These are phyloP conservation scores for Cryptotermes secundus DNA, from an alignment of 1,140 invertebrate species.

Conservation along the genomic window DNA sequence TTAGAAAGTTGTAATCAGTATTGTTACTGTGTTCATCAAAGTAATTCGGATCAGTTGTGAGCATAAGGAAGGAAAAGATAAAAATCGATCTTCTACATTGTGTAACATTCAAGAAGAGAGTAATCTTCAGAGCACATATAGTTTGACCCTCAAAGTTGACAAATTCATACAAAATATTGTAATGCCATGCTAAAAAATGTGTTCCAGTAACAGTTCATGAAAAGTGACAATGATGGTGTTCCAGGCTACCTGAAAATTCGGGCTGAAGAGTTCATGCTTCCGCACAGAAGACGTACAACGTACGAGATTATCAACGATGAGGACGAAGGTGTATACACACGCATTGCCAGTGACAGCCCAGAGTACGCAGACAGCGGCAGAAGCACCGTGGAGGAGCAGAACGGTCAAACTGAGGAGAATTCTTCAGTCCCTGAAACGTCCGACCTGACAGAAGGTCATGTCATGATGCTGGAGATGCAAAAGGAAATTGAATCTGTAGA, in stretches of 20 bases:
- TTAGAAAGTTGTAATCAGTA: too few relatives aligned
- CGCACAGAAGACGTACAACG: neutral
- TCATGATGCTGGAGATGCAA: neutral
- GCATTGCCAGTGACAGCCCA: neutral
- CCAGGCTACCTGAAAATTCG: slow-evolving; percentile 56
- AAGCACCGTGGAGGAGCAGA: neutral
- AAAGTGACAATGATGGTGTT: slow-evolving; percentile 23
- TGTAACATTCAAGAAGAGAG: too few relatives aligned
- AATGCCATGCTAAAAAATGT: too few relatives aligned
- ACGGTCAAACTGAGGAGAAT: neutral
- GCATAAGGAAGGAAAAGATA: too few relatives aligned
- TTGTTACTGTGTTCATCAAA: too few relatives aligned
- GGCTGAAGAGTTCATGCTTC: slow-evolving; percentile 18
- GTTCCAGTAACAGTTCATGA: too few relatives aligned
- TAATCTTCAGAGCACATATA: too few relatives aligned
- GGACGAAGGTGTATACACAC: neutral
- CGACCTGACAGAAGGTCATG: neutral
- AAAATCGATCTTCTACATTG: too few relatives aligned
- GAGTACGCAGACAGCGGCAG: neutral
- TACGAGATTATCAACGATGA: slow-evolving; percentile 18
- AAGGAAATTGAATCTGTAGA: too few relatives aligned
- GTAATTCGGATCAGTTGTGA: too few relatives aligned
- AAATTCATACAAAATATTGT: too few relatives aligned
- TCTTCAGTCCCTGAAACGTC: neutral
- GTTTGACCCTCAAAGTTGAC: too few relatives aligned